Base-by-base conservation (phyloP, 2,797 vertebrate genomes). In the Malacoctenus gilli region DNA sequence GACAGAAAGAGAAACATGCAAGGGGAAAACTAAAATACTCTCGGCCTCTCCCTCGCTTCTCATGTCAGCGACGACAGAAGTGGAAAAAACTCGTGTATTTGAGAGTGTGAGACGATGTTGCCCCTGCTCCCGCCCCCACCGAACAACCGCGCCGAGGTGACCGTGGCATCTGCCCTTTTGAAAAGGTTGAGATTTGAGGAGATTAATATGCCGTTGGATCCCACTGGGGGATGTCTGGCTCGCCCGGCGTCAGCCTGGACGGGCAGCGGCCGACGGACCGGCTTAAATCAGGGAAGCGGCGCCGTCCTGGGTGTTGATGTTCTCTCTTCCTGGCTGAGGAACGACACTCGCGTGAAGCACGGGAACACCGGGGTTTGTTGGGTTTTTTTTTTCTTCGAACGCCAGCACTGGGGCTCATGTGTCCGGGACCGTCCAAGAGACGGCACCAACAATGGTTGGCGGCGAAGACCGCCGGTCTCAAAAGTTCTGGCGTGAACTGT, bases 151-250 rank as follows among this genome's bases (percentile, higher is more conserved):
- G 3, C 59, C 4, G 53, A 77, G 61, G 75, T 83, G 59, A 72
- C 58, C 2, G 31, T 51, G 58, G 56, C 23, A 48, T 48, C 63
- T 79, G 78, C 58, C 79, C 75, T 82, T 87, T 85, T 50, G 58
- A 66, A 79, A 84, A 84, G 82, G 76, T 75, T 80, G 72, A 76
- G 73, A 62, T 85, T 77, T 73, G 55, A 68, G 60, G 65, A 82
- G 80, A 84, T 85, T 80, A 84, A 82, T 80, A 73, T 72, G 77
- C 60, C 8, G 46, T 64, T 72, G 60, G 72, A 75, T 74, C 75
- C 49, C 63, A 22, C 43, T 5, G 44, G 61, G 72, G 82, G 73
- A 59, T 69, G 60, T 73, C 48, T 67, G 67, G 61, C 66, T 42
- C 8, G 28, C 50, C 46, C 5, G 35, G 47, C 54, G 55, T 32